Evolutionary conservation across 2,797 vertebrate species (phyloP), one percentile per base, ranked within the genome.

Genomic region (Eospalax fontanierii): DNA sequence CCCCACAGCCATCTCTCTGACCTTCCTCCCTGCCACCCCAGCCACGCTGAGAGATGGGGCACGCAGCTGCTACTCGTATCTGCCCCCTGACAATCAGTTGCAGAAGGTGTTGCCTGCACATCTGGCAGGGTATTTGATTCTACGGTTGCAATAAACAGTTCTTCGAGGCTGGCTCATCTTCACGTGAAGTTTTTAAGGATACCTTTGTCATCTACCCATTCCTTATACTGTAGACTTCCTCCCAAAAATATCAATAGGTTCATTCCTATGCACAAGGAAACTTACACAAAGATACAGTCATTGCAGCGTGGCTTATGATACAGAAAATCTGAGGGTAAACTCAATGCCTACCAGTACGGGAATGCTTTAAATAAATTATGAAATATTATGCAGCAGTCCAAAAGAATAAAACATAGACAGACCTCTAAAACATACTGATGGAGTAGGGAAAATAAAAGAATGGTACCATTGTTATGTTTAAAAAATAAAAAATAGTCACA

Each of bases 361-460:
- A 35, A 71, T 18, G 40, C 38, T 57, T 66, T 66, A 18, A 73
- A 78, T 43, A 14, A 70, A 83, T 40, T 28, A 18, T 12, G 83
- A n/a, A 89, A 71, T 50, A 79, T 63, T 93, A 93, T 0, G 91
- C 97, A 97, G 97, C 96, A 95, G 95, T 96, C 94, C 54, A 89
- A 91, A 95, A 94, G 85, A 59, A n/a, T 66, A 57, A 78, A 76
- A 96, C 76, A 93, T 0, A 59, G 86, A 92, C 84, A 59, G 86
- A 92, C 84, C 92, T 91, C 89, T 33, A 95, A 96, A 89, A 93
- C 97, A 97, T 96, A 97, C 96, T 87, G 95, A 93, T 95, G 95
- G 46, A 8, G n/a, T 10, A 2, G 24, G 14, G 2, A 24, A 1
- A 30, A 14, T 46, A 75, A 89, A 76, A 79, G 46, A 54, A 90